Conservation (phyloP, 1,140 invertebrate genomes). For the Stegodyphus dumicola region DNA sequence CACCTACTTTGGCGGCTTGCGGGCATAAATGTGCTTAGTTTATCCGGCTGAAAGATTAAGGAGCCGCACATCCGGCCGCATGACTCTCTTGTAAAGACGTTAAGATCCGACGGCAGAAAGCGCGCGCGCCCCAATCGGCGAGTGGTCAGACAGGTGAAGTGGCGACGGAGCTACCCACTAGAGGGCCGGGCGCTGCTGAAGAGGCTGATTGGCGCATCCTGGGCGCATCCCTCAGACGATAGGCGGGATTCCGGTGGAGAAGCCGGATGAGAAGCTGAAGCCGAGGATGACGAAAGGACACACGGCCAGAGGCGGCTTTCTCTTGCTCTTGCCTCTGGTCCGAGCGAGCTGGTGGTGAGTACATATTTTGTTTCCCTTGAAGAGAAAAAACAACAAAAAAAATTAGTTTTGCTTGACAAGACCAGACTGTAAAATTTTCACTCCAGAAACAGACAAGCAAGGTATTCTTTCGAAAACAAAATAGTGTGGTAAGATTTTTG, state of each 20-base stretch:
- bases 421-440: too few species aligned
- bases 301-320: conserved; percentile 54
- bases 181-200: conserved; percentile 11
- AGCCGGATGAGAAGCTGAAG: conserved; percentile 44
- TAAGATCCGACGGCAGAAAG: background rate
- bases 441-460: too few species aligned
- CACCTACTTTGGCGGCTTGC: too few species aligned
- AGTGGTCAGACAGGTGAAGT: background rate
- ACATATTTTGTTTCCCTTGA: background rate
- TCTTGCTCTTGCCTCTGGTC: conserved; percentile 56
- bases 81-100: too few species aligned
- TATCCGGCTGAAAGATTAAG: too few species aligned
- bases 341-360: conserved; percentile 57
- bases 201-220: conserved; percentile 6
- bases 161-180: background rate
- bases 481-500: too few species aligned
- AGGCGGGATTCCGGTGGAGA: conserved; percentile 44
- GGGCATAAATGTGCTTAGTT: too few species aligned
- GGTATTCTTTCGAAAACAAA: too few species aligned
- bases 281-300: conserved; percentile 42
- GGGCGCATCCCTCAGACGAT: conserved; percentile 31
- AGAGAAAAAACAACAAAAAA: too few species aligned
- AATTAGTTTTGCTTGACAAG: too few species aligned
- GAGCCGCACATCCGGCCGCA: too few species aligned
- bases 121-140: background rate